Evolutionary conservation across 1,140 invertebrate species (phyloP), one percentile per base, ranked within the genome.

Genomic region (Drosophila repletoides): DNA sequence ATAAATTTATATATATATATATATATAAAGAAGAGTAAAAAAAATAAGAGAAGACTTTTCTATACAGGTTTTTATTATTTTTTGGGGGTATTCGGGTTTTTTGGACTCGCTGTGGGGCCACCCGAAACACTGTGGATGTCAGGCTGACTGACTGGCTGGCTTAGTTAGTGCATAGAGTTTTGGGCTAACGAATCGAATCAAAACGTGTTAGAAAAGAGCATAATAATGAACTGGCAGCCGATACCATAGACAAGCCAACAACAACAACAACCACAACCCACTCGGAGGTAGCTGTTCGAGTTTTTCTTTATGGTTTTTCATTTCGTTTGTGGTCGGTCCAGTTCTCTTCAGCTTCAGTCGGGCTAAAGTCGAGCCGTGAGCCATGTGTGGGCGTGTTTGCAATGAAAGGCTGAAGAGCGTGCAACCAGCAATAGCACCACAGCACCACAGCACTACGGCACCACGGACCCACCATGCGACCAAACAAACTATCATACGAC

Each of bases 151-250:
- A 6, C 21, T 28, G 60, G 41, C 41, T 59, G 61, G 64, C 53
- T 71, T 68, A 68, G 64, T 72, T 72, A 53, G 64, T 67, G 69
- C 69, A 72, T 60, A 55, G 43, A 56, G 59, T 56, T 72, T 56
- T 58, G 52, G 48, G 48, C 43, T 63, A 68, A 48, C 60, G 66
- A 70, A 59, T 65, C 71, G 70, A 65, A 69, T 70, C 65, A 52
- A 63, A 76, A 75, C 67, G 74, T 76, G 73, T 83, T 83, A 73
- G 79, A 83, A 70, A 64, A 63, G 70, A 73, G 79, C 69, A 66
- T 73, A 73, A 83, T 81, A 81, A 80, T 80, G 55, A 67, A 46
- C 60, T 56, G 40, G n/a, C 51, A 56, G n/a, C 9, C 19, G 48
- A 46, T n/a, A n/a, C n/a, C 28, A 28, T 15, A 28, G 38, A 43